Percentiles rank a stretch among this genome's conserved stretches.
These are phyloP conservation scores for Plodia interpunctella DNA, from an alignment of 1,140 invertebrate species.

Conservation along the genomic window DNA sequence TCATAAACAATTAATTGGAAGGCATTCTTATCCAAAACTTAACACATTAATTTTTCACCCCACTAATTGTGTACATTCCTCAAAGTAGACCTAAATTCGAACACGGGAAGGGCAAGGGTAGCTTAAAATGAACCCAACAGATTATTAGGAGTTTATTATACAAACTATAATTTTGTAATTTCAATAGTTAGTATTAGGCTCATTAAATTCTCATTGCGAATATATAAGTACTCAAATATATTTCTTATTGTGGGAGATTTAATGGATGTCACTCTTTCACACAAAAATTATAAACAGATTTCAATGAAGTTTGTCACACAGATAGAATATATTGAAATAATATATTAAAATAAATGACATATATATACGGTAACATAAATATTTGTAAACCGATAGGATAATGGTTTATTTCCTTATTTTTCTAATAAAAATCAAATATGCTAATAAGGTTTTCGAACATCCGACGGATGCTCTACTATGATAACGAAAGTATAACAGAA, in stretches of 20 bases:
- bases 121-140: conserved; percentile 40
- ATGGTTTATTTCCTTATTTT: neutral
- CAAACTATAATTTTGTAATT: no score
- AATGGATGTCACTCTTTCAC: no score
- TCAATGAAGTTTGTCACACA: no score
- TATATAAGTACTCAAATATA: no score
- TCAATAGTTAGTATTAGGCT: no score
- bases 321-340: no score
- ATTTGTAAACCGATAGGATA: neutral
- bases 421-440: neutral
- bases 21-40: conserved; percentile 41
- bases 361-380: no score
- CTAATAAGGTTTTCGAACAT: conserved; percentile 3
- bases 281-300: no score
- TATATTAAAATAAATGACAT: no score
- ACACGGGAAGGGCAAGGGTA: conserved; percentile 14
- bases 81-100: conserved; percentile 16
- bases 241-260: no score
- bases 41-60: conserved; percentile 45
- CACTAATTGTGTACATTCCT: conserved; percentile 49
- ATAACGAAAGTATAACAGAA: neutral
- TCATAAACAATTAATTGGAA: conserved; percentile 8
- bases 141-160: no score
- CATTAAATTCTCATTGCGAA: no score
- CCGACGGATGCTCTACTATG: neutral